A percentile compares a stretch with the other conserved stretches of the same genome.
These are phyloP conservation scores for Calcarius lapponicus DNA, from an alignment of 2,797 vertebrate genomes.

Conservation along the genomic window DNA sequence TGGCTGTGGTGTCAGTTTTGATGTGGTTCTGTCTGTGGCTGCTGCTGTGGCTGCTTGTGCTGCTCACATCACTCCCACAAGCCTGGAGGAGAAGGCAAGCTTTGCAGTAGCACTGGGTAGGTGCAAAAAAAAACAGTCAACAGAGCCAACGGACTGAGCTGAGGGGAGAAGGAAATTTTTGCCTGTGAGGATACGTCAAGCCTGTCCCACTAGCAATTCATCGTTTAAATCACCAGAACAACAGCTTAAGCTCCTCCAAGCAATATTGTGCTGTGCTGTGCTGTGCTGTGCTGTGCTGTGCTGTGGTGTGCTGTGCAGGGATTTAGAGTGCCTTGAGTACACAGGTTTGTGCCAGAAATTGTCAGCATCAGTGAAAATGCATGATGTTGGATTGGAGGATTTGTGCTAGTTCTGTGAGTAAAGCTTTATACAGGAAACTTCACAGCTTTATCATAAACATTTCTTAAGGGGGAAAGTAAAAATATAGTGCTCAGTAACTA, in stretches of 20 bases:
- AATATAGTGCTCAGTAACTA: slow-evolving; percentile 4
- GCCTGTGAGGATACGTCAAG: not conserved
- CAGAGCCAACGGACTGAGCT: not conserved
- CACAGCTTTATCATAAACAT: slow-evolving; percentile 2
- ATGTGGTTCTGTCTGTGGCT: not conserved
- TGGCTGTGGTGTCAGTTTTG: not conserved
- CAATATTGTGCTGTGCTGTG: not conserved
- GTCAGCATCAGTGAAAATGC: not conserved
- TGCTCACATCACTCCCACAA: not conserved
- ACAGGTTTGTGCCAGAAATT: not conserved
- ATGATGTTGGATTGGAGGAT: not conserved
- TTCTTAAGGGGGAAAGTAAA: slow-evolving; percentile 33
- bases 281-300: not conserved
- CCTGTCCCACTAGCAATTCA: not conserved
- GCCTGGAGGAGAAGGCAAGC: not conserved
- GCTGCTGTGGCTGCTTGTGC: not conserved
- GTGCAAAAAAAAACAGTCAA: not conserved
- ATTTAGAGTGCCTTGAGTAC: not conserved
- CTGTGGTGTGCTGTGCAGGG: not conserved
- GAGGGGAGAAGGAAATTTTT: not conserved
- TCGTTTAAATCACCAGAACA: not conserved
- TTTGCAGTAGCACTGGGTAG: not conserved
- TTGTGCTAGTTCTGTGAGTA: not conserved
- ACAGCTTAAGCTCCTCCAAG: not conserved
- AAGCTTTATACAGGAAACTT: slow-evolving; percentile 23